phyloP scores from a whole-genome alignment of 1,140 invertebrate species.

The Pseudomyrmex cubaensis region DNA sequence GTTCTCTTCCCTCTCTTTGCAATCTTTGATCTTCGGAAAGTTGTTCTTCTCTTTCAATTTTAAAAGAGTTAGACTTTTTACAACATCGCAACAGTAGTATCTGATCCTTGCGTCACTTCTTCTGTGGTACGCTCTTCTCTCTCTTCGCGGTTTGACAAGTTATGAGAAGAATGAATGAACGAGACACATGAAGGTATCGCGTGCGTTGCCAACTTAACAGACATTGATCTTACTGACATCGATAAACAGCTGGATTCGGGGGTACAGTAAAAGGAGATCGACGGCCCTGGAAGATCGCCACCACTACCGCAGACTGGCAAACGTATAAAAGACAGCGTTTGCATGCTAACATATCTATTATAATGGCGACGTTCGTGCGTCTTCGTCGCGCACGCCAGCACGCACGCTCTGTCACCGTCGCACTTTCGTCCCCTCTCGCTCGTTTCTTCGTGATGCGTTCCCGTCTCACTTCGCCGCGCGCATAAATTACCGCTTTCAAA shows the following conservation, averaged over 20 bases:
- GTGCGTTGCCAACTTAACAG: neutral
- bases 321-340: constrained; percentile 78
- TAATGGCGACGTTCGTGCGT: constrained; percentile 72
- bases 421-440: constrained; percentile 38
- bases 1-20: neutral
- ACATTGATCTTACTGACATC: neutral
- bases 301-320: constrained; percentile 57
- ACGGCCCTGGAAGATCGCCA: constrained; percentile 55
- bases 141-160: neutral
- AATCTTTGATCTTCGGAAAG: neutral
- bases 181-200: neutral
- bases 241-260: constrained; percentile 1
- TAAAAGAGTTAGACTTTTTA: neutral
- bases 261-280: neutral
- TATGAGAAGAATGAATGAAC: neutral
- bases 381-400: constrained; percentile 49
- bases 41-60: neutral
- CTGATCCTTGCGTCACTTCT: neutral
- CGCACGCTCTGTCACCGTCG: constrained; percentile 49
- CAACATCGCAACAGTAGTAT: neutral
- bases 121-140: neutral
- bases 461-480: constrained; percentile 76
- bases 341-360: constrained; percentile 82
- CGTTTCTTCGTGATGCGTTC: constrained; percentile 67
- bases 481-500: constrained; percentile 81